Conservation (phyloP, 2,888 invertebrate species). For the Coleophora flavipennella region DNA sequence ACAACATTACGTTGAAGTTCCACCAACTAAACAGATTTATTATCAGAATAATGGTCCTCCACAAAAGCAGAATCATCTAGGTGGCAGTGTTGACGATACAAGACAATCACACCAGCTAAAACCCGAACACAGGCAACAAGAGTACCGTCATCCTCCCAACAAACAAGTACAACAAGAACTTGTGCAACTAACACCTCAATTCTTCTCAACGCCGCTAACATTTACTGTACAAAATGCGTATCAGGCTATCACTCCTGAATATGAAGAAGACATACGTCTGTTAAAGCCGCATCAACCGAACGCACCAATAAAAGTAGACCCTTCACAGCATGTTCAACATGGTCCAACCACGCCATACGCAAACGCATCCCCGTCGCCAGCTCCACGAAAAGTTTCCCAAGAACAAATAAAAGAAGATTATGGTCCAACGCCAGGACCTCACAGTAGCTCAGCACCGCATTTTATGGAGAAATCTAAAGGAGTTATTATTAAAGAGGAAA, state of each 20-base stretch:
- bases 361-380: constrained; percentile 11
- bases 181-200: constrained; percentile 10
- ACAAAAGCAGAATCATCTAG: not conserved
- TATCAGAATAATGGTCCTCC: not conserved
- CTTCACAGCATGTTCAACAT: constrained; percentile 35
- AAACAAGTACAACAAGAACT: constrained; percentile 11
- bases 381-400: constrained; percentile 9
- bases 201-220: constrained; percentile 21
- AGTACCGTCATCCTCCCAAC: constrained; percentile 14
- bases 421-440: too few species aligned
- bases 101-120: constrained; percentile 11
- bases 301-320: constrained; percentile 36
- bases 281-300: constrained; percentile 27
- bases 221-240: constrained; percentile 21
- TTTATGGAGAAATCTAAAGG: constrained; percentile 49
- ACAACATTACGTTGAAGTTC: not conserved
- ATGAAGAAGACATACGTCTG: constrained; percentile 43
- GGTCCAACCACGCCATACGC: constrained; percentile 10
- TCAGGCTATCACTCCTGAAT: constrained; percentile 35
- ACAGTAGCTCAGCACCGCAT: constrained; percentile 22
- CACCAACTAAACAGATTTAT: not conserved
- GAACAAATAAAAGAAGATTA: constrained; percentile 1
- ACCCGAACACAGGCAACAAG: constrained; percentile 21
- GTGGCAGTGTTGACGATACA: not conserved
- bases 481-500: constrained; percentile 46